Base-by-base conservation (phyloP, 1,140 invertebrate genomes). In the Brachionus rubens region DNA sequence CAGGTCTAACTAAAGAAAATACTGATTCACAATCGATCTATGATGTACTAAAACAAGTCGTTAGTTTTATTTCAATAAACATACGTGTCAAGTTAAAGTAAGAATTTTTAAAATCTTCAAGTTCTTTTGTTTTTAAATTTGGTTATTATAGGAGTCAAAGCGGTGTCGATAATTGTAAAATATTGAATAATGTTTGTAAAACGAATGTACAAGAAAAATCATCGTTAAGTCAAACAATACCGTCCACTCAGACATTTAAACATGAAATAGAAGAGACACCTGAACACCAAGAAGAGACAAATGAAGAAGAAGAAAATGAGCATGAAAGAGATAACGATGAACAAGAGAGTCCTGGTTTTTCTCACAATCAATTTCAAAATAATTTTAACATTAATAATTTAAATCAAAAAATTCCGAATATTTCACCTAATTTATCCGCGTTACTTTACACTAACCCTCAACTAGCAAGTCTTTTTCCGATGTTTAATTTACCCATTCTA, bases 401-500 rank as follows among this genome's bases (percentile, higher is more conserved):
- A 36, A 36, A 21, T 36, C 36, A 28, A 12, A 59, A 59, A 59
- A 24, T 59, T 33, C n/a, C 54, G 1, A 59, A 59, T 21, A 59
- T 59, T 16, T 36, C 54, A 10, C 24, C 59, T n/a, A 65, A 65
- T 65, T 65, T 65, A 43, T 24, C 59, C 21, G 40, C 40, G 2
- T 14, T 59, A 19, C 16, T 65, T 19, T 65, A 65, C 59, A 43
- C 59, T 12, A 65, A 65, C 43, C 59, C 59, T 24, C 59, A 65
- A 24, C 43, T 65, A 21, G 59, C 59, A 12, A 65, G 30, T 46
- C 24, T 65, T 41, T 65, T 65, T 65, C 41, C 59, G 7, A 43
- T 65, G 40, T 65, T 65, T 24, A 65, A 65, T 7, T 43, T 65
- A 21, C 59, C 59, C n/a, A 43, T 65, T 43, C 21, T 65, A 24